Evolutionary conservation across 2,888 invertebrate species (phyloP), one percentile per base, ranked within the genome.

Genomic region (Chrysina gloriosa): DNA sequence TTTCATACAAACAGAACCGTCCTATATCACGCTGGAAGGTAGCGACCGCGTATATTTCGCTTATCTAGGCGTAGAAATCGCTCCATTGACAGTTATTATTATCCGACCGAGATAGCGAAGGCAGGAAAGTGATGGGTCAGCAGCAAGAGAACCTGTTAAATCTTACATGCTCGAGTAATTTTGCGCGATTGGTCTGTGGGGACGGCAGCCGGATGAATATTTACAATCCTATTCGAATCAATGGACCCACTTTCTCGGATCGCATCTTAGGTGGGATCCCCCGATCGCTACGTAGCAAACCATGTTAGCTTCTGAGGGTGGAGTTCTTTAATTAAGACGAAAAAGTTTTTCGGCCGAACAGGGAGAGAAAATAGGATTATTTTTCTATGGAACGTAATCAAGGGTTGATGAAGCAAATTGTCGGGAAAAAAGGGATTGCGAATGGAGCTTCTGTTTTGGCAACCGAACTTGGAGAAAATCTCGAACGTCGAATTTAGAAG

Each of bases 1-100:
- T n/a, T n/a, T n/a, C 3, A 5, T 2, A 36, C 14, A n/a, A 36
- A 11, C 36, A 11, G 14, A 36, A n/a, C 2, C 36, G 2, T 36
- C n/a, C n/a, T 3, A 34, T 36, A n/a, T 2, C n/a, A 4, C n/a
- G 36, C 14, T 36, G 36, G 14, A 36, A 36, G 4, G 11, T 36
- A 11, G 7, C 9, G 7, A 36, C 19, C 25, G 16, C 58, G 27
- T 58, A 58, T 25, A 58, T 58, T 58, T 39, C 25, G 11, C 27
- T 39, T 42, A 39, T 58, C 58, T 39, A 25, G 5, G 14, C 25
- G 14, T 27, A 19, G 27, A 58, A 23, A 58, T 42, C 42, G 27
- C 27, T 16, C 54, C 25, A 58, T 58, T 58, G 58, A 58, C 58
- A 58, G 58, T 42, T 58, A 42, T 58, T 58, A 58, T 56, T 56